Evolutionary conservation across 2,113 vertebrate genomes (phyloP).

Genomic region (Sprattus sprattus): DNA sequence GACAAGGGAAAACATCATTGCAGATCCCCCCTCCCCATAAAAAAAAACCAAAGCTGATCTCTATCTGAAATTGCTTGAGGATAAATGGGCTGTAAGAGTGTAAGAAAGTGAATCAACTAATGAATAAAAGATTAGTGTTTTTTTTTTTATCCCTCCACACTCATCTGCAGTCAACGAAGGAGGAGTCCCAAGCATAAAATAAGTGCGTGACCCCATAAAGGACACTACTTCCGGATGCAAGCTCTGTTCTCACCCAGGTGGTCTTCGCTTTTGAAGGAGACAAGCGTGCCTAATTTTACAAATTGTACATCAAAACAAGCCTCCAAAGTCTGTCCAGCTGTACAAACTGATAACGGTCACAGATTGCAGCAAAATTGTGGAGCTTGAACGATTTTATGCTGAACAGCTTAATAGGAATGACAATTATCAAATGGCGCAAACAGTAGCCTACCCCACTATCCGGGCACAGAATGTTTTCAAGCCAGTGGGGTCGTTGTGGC

Average conservation of each 20-base stretch:
- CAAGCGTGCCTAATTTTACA: background rate
- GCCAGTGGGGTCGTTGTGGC: too few species aligned
- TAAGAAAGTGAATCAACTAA: conserved; percentile 32
- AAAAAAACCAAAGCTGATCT: background rate
- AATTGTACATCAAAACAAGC: background rate
- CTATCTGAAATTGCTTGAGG: background rate
- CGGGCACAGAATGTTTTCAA: background rate
- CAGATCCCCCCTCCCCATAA: background rate
- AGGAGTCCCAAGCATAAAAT: background rate
- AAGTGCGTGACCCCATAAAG: background rate
- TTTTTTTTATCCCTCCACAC: conserved; percentile 2
- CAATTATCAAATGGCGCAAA: conserved; percentile 24
- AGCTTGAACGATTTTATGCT: background rate
- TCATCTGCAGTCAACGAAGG: conserved; percentile 28
- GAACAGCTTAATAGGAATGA: conserved; percentile 16
- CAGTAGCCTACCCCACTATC: background rate
- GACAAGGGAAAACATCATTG: background rate
- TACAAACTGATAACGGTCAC: conserved; percentile 24
- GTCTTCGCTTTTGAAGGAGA: background rate
- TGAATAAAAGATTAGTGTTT: conserved; percentile 47
- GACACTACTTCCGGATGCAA: background rate
- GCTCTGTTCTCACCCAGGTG: background rate
- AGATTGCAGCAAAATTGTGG: background rate
- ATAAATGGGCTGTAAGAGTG: background rate
- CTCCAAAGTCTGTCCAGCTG: conserved; percentile 2